Base-by-base conservation (phyloP, 2,797 vertebrate genomes). In the Aselliscus stoliczkanus region DNA sequence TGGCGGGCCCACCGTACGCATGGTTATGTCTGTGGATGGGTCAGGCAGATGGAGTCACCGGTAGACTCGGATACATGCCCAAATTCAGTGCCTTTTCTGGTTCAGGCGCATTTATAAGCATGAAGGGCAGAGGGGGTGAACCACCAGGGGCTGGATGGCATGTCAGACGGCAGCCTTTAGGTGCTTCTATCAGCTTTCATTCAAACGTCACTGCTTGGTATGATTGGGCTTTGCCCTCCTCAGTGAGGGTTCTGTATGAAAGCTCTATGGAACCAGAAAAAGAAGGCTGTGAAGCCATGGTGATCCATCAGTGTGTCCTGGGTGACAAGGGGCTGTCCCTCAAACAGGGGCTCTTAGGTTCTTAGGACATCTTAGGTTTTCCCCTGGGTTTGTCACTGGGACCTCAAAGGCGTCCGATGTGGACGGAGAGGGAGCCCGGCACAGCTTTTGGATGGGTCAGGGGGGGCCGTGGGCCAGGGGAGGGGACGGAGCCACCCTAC, bases 21-120 rank as follows among this genome's bases (percentile, higher is more conserved):
- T 2, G 2, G 1, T 15, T 0, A 6, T 17, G 54, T 2, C 15
- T 4, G 1, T 4, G 20, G 56, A 0, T 4, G 0, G 31, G 6
- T 2, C 7, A 15, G 29, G 1, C 2, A 1, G 47, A 12, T 2
- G 15, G 25, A 8, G 4, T 14, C 44, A 7, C 56, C 12, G 3
- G 5, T 3, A 34, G 11, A 17, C 31, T 7, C 47, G 18, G n/a
- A 37, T 13, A 4, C 31, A 14, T 1, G 82, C 15, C 37, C 2
- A 14, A 5, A 31, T 42, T 5, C 56, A 1, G 79, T 1, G 1
- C 17, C 21, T 23, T 18, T 50, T 25, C 84, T 27, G 25, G 39
- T 11, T 79, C n/a, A 6, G 56, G n/a, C 2, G 21, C 20, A 6
- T 47, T 18, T 23, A 31, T 4, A 21, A 75, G 67, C 31, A 42